Base-by-base conservation (phyloP, 2,888 invertebrate species). In the Thalpophila matura region DNA sequence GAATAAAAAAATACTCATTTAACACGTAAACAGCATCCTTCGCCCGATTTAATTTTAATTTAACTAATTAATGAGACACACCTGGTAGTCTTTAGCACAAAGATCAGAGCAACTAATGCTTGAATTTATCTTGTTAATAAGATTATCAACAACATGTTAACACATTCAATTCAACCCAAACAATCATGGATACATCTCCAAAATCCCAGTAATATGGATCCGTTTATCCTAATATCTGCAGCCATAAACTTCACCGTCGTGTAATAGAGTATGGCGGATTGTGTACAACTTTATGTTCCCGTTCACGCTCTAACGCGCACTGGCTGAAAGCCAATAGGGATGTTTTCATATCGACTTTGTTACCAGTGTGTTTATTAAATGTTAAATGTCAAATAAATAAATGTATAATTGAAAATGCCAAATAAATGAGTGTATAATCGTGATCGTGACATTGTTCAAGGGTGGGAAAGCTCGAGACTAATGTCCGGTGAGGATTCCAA, bases 311-410 rank as follows among this genome's bases (percentile, higher is more conserved):
- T 61, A 60, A 59, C 54, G 51, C 57, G n/a, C 50, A 51, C 67
- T 77, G 78, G 77, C 77, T 43, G 14, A 1, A 45, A 50, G 79
- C 77, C 77, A 77, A 71, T 53, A 50, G 64, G 57, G 55, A 63
- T 74, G 68, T 58, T 59, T 55, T 56, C 55, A 58, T 56, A 64
- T 69, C 64, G 62, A 74, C 55, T 55, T 51, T 53, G 51, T 61
- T 42, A 49, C 55, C 16, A 53, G 27, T 3, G 46, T 69, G 58
- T 59, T 69, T 65, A 74, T 71, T 50, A 65, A 60, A 58, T 58
- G 31, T 38, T 50, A n/a, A n/a, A n/a, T n/a, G n/a, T 29, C 51
- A 47, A 63, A 62, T 60, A 66, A 65, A 69, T 46, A 72, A 38
- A 59, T 61, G 14, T 70, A 75, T 64, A 26, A 67, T 58, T 59